Evolutionary conservation across 2,113 vertebrate genomes (phyloP), one percentile per base, ranked within the genome.

Genomic region (Psilopsiagon aurifrons): DNA sequence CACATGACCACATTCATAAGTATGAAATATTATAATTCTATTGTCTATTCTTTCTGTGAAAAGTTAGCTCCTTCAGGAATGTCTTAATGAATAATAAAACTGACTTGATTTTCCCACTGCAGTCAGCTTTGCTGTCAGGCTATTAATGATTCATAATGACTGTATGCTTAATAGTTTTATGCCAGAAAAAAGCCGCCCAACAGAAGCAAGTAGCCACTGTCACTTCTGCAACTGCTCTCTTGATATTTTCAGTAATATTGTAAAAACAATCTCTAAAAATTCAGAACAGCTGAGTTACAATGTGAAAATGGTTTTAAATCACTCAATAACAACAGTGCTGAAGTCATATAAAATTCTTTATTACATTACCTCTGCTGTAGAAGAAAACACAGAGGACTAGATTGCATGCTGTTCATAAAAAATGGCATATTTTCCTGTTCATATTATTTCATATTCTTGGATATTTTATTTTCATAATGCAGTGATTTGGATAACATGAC

Each of bases 71-170:
- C 97, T 98, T 97, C 96, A 98, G 96, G 96, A 98, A 96, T 96
- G 97, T 98, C 97, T 98, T 98, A 98, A 98, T 98, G 97, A 98
- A 98, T 98, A 98, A 98, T 98, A 98, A 98, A 98, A 98, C 95
- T 94, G 98, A 97, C 97, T 98, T 98, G 97, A 97, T 98, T 98
- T 98, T 98, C 97, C 97, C 98, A 97, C 91, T 95, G 88, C 97
- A 98, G 97, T 97, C 97, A 98, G 97, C 97, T 98, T 97, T 97
- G 96, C 97, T 98, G 97, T 98, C 98, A 98, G 89, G 96, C 94
- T 97, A 98, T 98, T 98, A 98, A 98, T 97, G 98, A 98, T 98
- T 98, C 98, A 98, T 98, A 98, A 98, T 98, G 94, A 98, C 89
- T 97, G 86, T 95, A 94, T 97, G 92, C 96, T 97, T 97, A 97